Base-by-base conservation (phyloP, 2,113 vertebrate species). In the Oryzias woworae region DNA sequence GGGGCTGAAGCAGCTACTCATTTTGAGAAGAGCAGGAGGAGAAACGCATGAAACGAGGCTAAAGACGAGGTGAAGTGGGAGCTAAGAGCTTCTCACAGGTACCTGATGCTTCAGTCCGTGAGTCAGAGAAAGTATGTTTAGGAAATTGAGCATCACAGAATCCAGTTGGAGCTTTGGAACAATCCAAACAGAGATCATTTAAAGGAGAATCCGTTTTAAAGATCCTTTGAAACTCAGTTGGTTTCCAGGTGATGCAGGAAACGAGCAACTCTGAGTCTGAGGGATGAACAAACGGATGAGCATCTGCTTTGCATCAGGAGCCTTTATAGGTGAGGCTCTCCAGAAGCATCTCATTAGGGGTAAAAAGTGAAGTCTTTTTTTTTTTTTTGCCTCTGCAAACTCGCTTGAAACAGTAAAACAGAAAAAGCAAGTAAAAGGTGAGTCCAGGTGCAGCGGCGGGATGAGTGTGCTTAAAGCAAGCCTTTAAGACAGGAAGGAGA, bases 31-130 rank as follows among this genome's bases (percentile, higher is more conserved):
- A 53, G 53, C 7, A 50, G 69, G 0, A 57, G 61, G 58, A 61
- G 71, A 71, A 59, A 68, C 20, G 68, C 61, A 53, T 64, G 52
- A 75, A 14, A 60, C 20, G 26, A 71, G 62, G 22, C 26, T 5
- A 17, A 12, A 49, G 67, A 51, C 31, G 49, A 53, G 55, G 73
- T 78, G 1, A 71, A 65, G 70, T 46, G 45, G 41, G 61, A 60
- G 54, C 68, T 62, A 26, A 16, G 22, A 63, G 43, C 42, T 56
- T 66, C 46, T 69, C 36, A 57, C 55, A 75, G 70, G 48, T 70
- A 36, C 14, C 20, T 7, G 8, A 13, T 15, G 73, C 77, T 82
- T 83, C 81, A 83, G 83, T 83, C 83, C 82, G 13, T 43, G 62
- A 54, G 54, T 69, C 7, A 42, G 15, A 69, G 18, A 4, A 45